Evolutionary conservation across 92 coral and sea anemone genomes (phyloP), one percentile per base, ranked within the genome.

Genomic region (Porites lobata): DNA sequence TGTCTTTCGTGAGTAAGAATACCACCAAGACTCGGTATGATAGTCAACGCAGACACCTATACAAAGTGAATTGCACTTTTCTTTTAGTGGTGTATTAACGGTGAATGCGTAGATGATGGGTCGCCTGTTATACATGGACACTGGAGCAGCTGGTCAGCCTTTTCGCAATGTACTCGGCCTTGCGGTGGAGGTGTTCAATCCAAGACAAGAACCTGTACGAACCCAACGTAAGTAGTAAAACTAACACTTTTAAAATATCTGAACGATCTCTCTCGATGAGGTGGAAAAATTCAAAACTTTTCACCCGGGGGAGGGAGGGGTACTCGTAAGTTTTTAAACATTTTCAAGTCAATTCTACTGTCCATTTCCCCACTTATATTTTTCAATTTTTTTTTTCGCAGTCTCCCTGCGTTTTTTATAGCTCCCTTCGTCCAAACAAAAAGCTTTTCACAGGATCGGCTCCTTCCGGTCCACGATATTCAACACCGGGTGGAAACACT

Each of bases 1-100:
- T 38, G 47, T 38, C 47, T 0, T 38, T 38, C n/a, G n/a, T n/a
- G n/a, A 38, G 6, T 38, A 38, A 38, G 47, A 38, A 38, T 38
- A 4, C 47, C 47, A 38, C 47, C 47, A 38, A 38, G 6, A 38
- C 47, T 38, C 47, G 5, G 47, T 38, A 38, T 38, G 47, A 38
- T 4, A 32, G 57, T 15, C 12, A 26, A 15, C 15, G 2, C 19
- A 21, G 24, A 66, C 24, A 21, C 21, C 32, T 29, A 29, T 66
- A 21, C 9, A 21, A 19, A 22, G 9, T 13, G 11, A 14, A 24
- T 43, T 1, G 47, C 47, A 38, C 4, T 69, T 22, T 19, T 63
- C 61, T 53, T 43, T 8, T 69, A 96, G 99, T 96, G 99, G 99
- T 96, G 99, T 67, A 93, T 95, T 59, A 69, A 63, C 50, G 98